phyloP scores from a whole-genome alignment of 1,140 invertebrate species.

The Papilio machaon region DNA sequence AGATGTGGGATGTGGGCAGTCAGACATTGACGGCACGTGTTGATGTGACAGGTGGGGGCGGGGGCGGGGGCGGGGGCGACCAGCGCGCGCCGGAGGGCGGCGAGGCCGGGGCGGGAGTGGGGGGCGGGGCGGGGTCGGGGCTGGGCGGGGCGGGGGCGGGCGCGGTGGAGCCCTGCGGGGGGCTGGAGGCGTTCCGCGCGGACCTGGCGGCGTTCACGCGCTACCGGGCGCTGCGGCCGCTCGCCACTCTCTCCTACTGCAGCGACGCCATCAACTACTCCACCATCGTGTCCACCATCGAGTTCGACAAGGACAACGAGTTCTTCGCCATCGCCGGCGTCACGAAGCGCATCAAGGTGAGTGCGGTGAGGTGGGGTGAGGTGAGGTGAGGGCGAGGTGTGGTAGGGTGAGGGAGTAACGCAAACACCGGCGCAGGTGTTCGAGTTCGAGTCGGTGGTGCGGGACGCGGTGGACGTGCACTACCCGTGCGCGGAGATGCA shows the following conservation, averaged over 20 bases:
- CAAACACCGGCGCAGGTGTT: conserved; percentile 84
- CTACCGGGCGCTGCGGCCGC: conserved; percentile 89
- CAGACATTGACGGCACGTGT: too few relatives aligned
- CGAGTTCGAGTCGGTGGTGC: conserved; percentile 93
- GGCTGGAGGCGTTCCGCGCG: conserved; percentile 91
- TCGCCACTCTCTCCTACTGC: conserved; percentile 95
- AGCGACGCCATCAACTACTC: conserved; percentile 93
- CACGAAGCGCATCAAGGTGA: conserved; percentile 94
- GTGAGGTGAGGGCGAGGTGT: conserved; percentile 66
- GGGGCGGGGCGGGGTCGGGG: conserved; percentile 23
- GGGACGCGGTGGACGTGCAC: conserved; percentile 94
- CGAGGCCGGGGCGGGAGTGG: conserved; percentile 25
- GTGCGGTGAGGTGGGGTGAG: too few relatives aligned
- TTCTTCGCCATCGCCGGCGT: conserved; percentile 98
- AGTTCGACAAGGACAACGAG: conserved; percentile 98
- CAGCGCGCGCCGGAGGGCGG: conserved; percentile 59
- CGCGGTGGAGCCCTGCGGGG: conserved; percentile 55
- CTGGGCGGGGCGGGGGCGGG: conserved; percentile 26
- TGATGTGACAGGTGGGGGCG: too few relatives aligned
- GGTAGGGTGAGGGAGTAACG: too few relatives aligned
- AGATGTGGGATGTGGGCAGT: conserved; percentile 49
- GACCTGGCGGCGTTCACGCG: conserved; percentile 95
- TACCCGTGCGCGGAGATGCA: conserved; percentile 96
- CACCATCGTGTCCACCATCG: conserved; percentile 97
- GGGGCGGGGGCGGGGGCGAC: conserved; percentile 72